Base-by-base conservation (phyloP, 2,888 invertebrate species). In the Elegia similella region DNA sequence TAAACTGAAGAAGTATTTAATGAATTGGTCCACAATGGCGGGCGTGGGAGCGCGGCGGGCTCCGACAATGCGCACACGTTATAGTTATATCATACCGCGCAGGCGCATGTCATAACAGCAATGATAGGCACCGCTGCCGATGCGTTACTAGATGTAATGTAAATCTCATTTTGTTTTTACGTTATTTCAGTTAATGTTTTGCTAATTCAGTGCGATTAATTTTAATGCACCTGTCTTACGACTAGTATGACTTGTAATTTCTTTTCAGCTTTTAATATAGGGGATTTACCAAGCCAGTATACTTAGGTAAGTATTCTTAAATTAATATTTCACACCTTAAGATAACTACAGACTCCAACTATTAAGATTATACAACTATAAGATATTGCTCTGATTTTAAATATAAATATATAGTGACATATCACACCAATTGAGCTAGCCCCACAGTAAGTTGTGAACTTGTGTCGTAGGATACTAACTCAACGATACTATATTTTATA, bases 21-120 rank as follows among this genome's bases (percentile, higher is more conserved):
- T 79, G 72, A 80, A 75, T 76, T 73, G 72, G 70, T 69, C 69
- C 62, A 73, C 74, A 78, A 78, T 74, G 42, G 54, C 56, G 61
- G 58, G 59, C 64, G 62, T 63, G 67, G 67, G 68, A 67, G 63
- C 60, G 63, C 55, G 44, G 68, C 64, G 69, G 64, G 16, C 32
- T 56, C 44, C 60, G 68, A 70, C 72, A 72, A 71, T 70, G 65
- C 75, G 67, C 67, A 60, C 54, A 58, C 17, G 48, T 56, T 56
- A 56, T 56, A 42, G 48, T 56, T 56, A 56, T 56, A 42, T 80
- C 81, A 82, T 73, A 64, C 10, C 13, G 23, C 42, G 53, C 53
- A 43, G 15, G 46, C 23, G 46, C 23, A 46, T 46, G 46, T 46
- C 23, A 23, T 46, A 46, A 46, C 46, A 23, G 42, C 52, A 52